Percentiles rank a stretch among this genome's conserved stretches.
These are phyloP conservation scores for Scrobipalpa costella DNA, from an alignment of 2,888 invertebrate species.

Conservation along the genomic window DNA sequence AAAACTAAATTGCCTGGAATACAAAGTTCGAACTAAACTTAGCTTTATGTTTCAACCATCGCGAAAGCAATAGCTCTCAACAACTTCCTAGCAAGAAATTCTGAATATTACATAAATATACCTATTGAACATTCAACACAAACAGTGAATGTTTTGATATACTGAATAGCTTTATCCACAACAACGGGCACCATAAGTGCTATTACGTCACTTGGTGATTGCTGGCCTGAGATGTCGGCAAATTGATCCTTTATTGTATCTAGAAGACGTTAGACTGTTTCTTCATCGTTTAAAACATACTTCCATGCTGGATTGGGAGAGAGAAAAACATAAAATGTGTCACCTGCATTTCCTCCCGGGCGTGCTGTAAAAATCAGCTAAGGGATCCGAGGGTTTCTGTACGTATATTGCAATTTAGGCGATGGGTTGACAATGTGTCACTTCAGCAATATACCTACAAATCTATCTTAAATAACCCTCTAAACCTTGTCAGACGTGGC, in stretches of 20 bases:
- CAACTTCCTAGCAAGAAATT: constrained; percentile 3
- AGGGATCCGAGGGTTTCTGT: too few relatives aligned
- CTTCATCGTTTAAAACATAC: not conserved
- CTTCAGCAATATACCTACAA: too few relatives aligned
- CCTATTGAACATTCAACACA: not conserved
- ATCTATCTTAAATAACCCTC: too few relatives aligned
- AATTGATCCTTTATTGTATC: constrained; percentile 19
- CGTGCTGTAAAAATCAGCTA: too few relatives aligned
- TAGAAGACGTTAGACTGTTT: not conserved
- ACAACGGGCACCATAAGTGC: not conserved
- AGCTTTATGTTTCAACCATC: not conserved
- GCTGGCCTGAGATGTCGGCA: constrained; percentile 16
- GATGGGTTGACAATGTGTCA: too few relatives aligned
- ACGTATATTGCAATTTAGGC: too few relatives aligned
- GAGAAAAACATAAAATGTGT: too few relatives aligned
- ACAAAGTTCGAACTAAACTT: too few relatives aligned
- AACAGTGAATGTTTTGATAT: constrained; percentile 1
- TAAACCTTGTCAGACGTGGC: too few relatives aligned
- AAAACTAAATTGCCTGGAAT: too few relatives aligned
- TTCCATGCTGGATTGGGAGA: too few relatives aligned
- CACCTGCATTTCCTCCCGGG: too few relatives aligned
- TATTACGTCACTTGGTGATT: constrained; percentile 4
- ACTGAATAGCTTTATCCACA: not conserved
- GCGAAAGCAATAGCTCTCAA: not conserved
- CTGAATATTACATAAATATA: not conserved